Percentiles rank a stretch among this genome's conserved stretches.
These are phyloP conservation scores for Halictus ligatus DNA, from an alignment of 2,888 invertebrate species.

Conservation along the genomic window DNA sequence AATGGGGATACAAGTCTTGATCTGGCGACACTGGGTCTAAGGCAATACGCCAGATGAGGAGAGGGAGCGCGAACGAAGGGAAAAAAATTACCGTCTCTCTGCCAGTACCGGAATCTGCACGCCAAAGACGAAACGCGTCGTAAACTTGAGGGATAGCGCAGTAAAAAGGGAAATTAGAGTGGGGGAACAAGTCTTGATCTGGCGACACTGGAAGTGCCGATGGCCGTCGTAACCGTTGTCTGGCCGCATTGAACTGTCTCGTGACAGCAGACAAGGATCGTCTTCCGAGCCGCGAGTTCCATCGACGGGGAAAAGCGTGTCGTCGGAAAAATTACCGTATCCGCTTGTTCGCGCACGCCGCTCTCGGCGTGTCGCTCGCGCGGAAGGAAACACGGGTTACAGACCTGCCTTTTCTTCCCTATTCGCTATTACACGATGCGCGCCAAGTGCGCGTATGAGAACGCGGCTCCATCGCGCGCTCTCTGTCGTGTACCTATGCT, in stretches of 20 bases:
- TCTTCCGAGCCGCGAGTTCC: not conserved
- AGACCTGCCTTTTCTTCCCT: not conserved
- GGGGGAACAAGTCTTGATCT: too few relatives aligned
- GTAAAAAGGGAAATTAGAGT: too few relatives aligned
- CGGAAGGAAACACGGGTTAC: slow-evolving; percentile 19
- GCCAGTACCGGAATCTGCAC: too few relatives aligned
- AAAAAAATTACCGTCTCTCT: too few relatives aligned
- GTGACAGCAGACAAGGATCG: not conserved
- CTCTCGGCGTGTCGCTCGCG: slow-evolving; percentile 41
- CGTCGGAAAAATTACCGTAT: slow-evolving; percentile 47
- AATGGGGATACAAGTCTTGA: too few relatives aligned
- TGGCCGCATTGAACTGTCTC: not conserved
- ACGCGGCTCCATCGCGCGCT: slow-evolving; percentile 11
- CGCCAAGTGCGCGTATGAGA: slow-evolving; percentile 23
- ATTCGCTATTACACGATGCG: slow-evolving; percentile 4
- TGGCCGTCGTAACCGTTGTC: not conserved
- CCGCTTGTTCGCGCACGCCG: slow-evolving; percentile 40
- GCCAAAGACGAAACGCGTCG: too few relatives aligned
- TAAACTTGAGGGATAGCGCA: too few relatives aligned
- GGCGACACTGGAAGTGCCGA: not conserved
- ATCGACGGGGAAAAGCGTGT: not conserved
- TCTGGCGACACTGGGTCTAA: too few relatives aligned
- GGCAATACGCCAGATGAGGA: too few relatives aligned
- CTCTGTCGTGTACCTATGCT: slow-evolving; percentile 61
- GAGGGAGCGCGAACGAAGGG: too few relatives aligned